phyloP scores from a whole-genome alignment of 2,797 vertebrate genomes.

The Halcyon badia region DNA sequence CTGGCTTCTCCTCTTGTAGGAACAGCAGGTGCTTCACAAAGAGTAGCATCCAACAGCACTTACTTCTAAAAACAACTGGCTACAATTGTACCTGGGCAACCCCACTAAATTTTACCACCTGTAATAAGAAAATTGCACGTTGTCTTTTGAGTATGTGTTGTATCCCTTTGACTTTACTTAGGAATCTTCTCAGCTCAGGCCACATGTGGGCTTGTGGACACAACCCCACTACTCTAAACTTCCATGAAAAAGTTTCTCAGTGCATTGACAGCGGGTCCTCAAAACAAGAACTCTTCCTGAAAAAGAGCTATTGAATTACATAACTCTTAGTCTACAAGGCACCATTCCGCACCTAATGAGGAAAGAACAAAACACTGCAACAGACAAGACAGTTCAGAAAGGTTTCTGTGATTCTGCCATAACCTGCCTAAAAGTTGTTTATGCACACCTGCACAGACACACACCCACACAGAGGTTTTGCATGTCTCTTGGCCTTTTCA shows the following conservation, averaged over 20 bases:
- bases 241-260: not conserved
- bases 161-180: not conserved
- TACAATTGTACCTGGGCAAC: not conserved
- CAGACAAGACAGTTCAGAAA: not conserved
- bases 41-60: not conserved
- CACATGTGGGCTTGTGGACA: not conserved
- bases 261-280: not conserved
- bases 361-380: not conserved
- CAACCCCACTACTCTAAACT: not conserved
- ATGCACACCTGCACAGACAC: not conserved
- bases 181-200: not conserved
- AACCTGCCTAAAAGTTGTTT: not conserved
- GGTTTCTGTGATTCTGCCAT: not conserved
- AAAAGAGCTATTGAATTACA: not conserved
- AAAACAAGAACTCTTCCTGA: not conserved
- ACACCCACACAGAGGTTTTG: not conserved
- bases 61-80: not conserved
- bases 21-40: not conserved
- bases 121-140: not conserved
- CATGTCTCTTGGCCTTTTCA: not conserved
- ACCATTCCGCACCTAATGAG: rapidly evolving
- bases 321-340: not conserved
- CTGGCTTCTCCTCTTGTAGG: not conserved
- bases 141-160: not conserved
- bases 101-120: not conserved